These are phyloP conservation scores for Dufourea novaeangliae DNA, from an alignment of 1,140 invertebrate genomes.

Conservation along the genomic window DNA sequence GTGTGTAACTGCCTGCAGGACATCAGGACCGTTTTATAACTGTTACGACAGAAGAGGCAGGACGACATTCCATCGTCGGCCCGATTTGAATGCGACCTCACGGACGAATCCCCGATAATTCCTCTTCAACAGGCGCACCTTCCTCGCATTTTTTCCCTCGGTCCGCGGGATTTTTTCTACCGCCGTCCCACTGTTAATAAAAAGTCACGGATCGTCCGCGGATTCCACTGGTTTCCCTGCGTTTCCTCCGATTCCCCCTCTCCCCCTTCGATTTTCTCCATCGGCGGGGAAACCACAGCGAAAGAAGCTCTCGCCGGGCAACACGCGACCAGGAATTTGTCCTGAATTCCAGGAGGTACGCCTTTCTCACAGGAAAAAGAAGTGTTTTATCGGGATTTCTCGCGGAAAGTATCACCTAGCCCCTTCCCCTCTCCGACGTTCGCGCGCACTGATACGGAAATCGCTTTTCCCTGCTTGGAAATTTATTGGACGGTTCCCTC, in stretches of 20 bases:
- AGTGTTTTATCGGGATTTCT: slow-evolving; percentile 50
- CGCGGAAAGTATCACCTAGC: slow-evolving; percentile 43
- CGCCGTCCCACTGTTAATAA: neutral
- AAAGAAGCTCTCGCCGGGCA: slow-evolving; percentile 2
- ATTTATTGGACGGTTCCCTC: slow-evolving; percentile 46
- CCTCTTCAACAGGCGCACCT: slow-evolving; percentile 32
- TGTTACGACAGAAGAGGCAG: slow-evolving; percentile 75
- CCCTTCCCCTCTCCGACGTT: too few relatives aligned
- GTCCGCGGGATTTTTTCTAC: neutral
- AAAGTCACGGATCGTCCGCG: neutral
- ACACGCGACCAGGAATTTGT: slow-evolving; percentile 44
- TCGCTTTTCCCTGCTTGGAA: slow-evolving; percentile 29
- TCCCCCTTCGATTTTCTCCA: slow-evolving; percentile 5
- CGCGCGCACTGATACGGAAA: slow-evolving; percentile 40
- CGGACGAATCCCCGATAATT: slow-evolving; percentile 50
- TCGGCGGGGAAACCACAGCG: neutral
- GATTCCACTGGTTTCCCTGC: neutral
- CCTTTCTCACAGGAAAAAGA: slow-evolving; percentile 49
- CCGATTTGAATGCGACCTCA: slow-evolving; percentile 69
- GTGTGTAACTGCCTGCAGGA: slow-evolving; percentile 66
- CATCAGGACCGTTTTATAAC: slow-evolving; percentile 74
- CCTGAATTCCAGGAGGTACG: slow-evolving; percentile 47
- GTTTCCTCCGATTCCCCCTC: neutral
- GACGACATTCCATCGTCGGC: slow-evolving; percentile 72
- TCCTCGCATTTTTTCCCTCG: slow-evolving; percentile 29